Evolutionary conservation across 2,888 invertebrate genomes (phyloP), one percentile per base, ranked within the genome.

Genomic region (Galerucella calmariensis): DNA sequence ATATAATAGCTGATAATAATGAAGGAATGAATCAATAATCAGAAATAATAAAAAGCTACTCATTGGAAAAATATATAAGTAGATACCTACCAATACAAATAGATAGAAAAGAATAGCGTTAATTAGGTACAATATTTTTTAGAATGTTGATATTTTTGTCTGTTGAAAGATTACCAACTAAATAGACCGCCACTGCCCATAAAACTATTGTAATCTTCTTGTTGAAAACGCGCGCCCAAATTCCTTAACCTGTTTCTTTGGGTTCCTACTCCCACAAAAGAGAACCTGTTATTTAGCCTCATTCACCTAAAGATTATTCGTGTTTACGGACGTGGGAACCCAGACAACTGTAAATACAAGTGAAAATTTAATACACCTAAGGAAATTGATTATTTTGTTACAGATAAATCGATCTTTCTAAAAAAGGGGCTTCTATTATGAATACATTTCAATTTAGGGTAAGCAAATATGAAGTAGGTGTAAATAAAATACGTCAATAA

Each of bases 161-260:
- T 48, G 14, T 48, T 48, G 8, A 41, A 41, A 41, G 48, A 3
- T 48, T 14, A 53, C 44, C 58, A 68, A 58, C 58, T 58, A 35
- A 35, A 56, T 68, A 16, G 58, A 58, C 61, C 69, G 69, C 59
- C 69, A 41, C 59, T 69, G 69, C 11, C 48, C 41, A 69, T 16
- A 16, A 59, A 61, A 69, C 59, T 69, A 69, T 59, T 69, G 69
- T 69, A 59, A 69, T 68, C 58, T 59, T 69, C 68, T 68, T 41
- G 58, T 68, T 46, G 61, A 69, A 69, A 69, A 69, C 69, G 69
- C 69, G 69, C 69, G 59, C 59, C 59, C 24, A 69, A 69, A 69
- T 69, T 69, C 69, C 58, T 69, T 69, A 69, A 69, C 69, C 61
- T 69, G 69, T 69, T 69, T 69, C 69, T 61, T 27, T 69, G 46